Evolutionary conservation across 2,888 invertebrate species (phyloP), one percentile per base, ranked within the genome.

Genomic region (Andrena flavipes): DNA sequence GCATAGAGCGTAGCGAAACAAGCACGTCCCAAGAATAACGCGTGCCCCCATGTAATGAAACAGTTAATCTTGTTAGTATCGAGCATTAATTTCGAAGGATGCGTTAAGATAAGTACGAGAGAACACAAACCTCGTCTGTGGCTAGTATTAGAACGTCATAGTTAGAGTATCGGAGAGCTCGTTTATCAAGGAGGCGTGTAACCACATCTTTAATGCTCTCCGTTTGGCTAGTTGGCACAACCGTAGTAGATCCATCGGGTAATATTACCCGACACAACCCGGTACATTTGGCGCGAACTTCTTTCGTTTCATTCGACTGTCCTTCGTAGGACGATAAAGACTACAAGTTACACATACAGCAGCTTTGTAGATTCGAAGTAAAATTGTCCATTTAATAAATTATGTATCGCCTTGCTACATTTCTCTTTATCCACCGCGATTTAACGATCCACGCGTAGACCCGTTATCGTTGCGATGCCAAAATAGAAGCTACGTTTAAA

Each of bases 231-330:
- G 98, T 97, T 88, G 97, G 97, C 79, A 99, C 97, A 87, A 99
- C 98, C 0, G 99, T 98, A 2, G 99, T 98, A 78, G 98, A 98
- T 65, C 97, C 97, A 94, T 99, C 98, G 1, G 98, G 97, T 81
- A 99, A 95, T 91, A 97, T 96, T 81, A 99, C 98, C 86, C 98
- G 96, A 92, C 98, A 98, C 42, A 98, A 92, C 80, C 94, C 94
- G 84, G 93, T 92, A 87, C 94, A 94, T 90, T 94, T 94, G 90
- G 91, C 88, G 82, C 92, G 93, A 89, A 90, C 90, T 76, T 94
- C 94, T 92, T 92, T 93, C 88, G 92, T 93, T 91, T 94, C 94
- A 84, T 92, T 93, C 82, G 91, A 92, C 80, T 93, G 93, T 88
- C 94, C 94, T 89, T 94, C 94, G 84, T 89, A 93, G 90, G 94